Conservation (phyloP, 2,888 invertebrate species). For the Apeira syringaria region DNA sequence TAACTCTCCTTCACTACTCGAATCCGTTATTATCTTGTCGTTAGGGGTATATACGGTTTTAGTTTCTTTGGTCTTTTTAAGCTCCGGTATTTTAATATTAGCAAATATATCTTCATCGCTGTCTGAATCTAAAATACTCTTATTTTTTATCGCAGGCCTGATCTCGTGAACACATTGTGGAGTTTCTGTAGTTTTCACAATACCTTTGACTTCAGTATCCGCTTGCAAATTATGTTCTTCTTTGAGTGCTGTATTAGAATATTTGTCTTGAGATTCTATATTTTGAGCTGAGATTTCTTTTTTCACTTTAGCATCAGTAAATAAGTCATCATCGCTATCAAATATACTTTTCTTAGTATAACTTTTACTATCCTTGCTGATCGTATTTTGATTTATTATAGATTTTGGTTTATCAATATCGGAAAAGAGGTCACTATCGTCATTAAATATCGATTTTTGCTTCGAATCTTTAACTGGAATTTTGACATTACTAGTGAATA, state of each 20-base stretch:
- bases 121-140: conserved; percentile 51
- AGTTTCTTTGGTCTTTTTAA: conserved; percentile 9
- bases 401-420: conserved; percentile 45
- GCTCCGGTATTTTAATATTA: conserved; percentile 18
- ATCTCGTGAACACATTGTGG: conserved; percentile 3
- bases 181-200: conserved; percentile 8
- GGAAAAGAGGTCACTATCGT: conserved; percentile 63
- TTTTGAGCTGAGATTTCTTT: conserved; percentile 23
- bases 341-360: conserved; percentile 44
- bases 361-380: conserved; percentile 10
- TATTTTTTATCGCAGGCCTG: conserved; percentile 19
- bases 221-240: neutral
- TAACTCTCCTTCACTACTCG: conserved; percentile 2
- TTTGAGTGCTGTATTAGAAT: conserved; percentile 2
- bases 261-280: conserved; percentile 2
- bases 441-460: conserved; percentile 61
- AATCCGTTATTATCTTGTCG: conserved; percentile 1
- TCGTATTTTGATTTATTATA: conserved; percentile 9
- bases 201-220: conserved; percentile 2
- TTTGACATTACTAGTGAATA: conserved; percentile 60
- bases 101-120: conserved; percentile 54
- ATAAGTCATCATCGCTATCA: conserved; percentile 55
- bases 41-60: conserved; percentile 5
- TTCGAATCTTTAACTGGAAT: conserved; percentile 39
- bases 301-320: conserved; percentile 36